Conservation (phyloP, 2,797 vertebrate genomes). For the Karalla daura region DNA sequence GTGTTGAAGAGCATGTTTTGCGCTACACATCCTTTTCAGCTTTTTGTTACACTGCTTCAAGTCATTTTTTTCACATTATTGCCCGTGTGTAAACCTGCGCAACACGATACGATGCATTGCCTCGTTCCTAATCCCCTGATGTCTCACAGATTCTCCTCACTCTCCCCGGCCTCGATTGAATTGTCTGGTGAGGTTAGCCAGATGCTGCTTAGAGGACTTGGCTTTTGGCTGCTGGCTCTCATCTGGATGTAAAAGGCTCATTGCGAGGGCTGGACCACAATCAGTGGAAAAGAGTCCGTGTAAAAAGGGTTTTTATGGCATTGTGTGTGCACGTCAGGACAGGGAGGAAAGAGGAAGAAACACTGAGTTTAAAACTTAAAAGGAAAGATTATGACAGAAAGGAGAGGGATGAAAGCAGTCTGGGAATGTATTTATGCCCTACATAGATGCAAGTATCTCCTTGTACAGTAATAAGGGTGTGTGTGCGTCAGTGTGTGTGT, state of each 20-base stretch:
- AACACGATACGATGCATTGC: slow-evolving; percentile 41
- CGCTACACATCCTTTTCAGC: slow-evolving; percentile 1
- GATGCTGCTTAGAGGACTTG: slow-evolving; percentile 28
- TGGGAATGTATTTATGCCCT: not conserved
- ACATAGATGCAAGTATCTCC: not conserved
- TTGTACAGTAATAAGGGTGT: slow-evolving; percentile 20
- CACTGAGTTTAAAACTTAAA: slow-evolving; percentile 30
- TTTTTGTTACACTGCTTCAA: slow-evolving; percentile 22
- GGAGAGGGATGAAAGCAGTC: not conserved
- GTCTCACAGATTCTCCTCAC: slow-evolving; percentile 58
- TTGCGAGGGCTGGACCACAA: slow-evolving; percentile 9
- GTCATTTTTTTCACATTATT: slow-evolving; percentile 37
- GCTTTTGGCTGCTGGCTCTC: slow-evolving; percentile 31
- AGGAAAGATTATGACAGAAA: slow-evolving; percentile 14
- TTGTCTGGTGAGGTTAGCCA: slow-evolving; percentile 50
- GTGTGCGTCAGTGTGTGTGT: slow-evolving; percentile 17
- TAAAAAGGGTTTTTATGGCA: slow-evolving; percentile 28
- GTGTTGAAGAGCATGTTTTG: slow-evolving; percentile 22
- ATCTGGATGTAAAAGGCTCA: slow-evolving; percentile 34
- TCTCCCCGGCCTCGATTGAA: slow-evolving; percentile 40
- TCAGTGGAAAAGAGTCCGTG: slow-evolving; percentile 11
- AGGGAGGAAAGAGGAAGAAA: not conserved
- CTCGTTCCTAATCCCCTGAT: slow-evolving; percentile 43
- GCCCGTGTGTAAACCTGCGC: slow-evolving; percentile 46
- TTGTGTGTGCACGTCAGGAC: not conserved